These are phyloP conservation scores for Sphecodes monilicornis DNA, from an alignment of 2,888 invertebrate species.

Conservation along the genomic window DNA sequence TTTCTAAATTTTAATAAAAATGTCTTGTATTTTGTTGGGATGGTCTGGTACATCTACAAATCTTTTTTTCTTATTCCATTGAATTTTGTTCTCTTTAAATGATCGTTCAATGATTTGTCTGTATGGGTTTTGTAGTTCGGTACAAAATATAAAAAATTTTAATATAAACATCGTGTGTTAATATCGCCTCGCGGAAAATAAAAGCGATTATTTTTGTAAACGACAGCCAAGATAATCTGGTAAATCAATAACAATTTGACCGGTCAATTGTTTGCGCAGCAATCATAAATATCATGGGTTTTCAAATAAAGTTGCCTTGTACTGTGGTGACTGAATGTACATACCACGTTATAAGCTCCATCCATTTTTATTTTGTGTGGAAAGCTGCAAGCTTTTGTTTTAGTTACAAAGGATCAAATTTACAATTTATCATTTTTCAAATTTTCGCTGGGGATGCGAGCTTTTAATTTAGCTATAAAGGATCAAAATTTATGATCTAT, in stretches of 20 bases:
- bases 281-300: not conserved
- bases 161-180: not conserved
- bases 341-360: not conserved
- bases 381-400: not conserved
- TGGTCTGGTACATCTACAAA: too few relatives aligned
- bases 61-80: too few relatives aligned
- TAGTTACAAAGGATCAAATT: not conserved
- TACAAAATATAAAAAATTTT: not conserved
- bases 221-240: not conserved
- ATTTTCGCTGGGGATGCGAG: not conserved
- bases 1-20: too few relatives aligned
- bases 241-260: conserved; percentile 8
- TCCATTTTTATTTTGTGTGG: not conserved
- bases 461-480: not conserved
- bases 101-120: not conserved
- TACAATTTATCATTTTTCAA: not conserved
- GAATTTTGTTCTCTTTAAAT: not conserved
- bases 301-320: not conserved
- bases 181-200: not conserved
- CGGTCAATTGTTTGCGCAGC: conserved; percentile 5
- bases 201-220: conserved; percentile 1
- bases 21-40: too few relatives aligned
- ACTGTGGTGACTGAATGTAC: not conserved
- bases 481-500: not conserved
- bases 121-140: not conserved